Conservation (phyloP, 1,140 invertebrate genomes). For the Sminthurinus signatus region DNA sequence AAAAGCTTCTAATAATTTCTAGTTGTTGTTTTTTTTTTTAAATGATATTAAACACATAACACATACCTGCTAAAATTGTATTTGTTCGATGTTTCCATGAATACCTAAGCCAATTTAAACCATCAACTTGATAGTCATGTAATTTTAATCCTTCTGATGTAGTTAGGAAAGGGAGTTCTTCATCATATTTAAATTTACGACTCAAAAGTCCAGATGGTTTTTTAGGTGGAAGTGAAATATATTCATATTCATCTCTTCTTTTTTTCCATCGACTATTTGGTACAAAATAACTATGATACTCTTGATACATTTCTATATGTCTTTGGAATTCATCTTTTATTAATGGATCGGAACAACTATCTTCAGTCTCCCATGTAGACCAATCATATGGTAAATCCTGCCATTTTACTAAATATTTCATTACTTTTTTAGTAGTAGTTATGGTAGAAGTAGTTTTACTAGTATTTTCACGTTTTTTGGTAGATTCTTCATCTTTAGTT, state of each 20-base stretch:
- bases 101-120: constrained; percentile 83
- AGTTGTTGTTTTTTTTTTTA: too few relatives aligned
- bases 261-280: constrained; percentile 45
- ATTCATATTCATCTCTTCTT: constrained; percentile 59
- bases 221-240: constrained; percentile 80
- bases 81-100: constrained; percentile 95
- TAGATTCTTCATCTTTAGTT: constrained; percentile 38
- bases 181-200: constrained; percentile 87
- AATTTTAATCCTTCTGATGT: constrained; percentile 82
- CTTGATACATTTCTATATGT: constrained; percentile 85
- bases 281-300: constrained; percentile 40
- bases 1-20: too few relatives aligned
- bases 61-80: constrained; percentile 80
- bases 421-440: too few relatives aligned
- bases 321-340: constrained; percentile 78
- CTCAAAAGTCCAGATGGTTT: constrained; percentile 83
- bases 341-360: constrained; percentile 51
- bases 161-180: constrained; percentile 72
- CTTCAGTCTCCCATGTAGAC: constrained; percentile 93
- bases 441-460: too few relatives aligned
- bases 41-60: not conserved
- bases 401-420: constrained; percentile 99
- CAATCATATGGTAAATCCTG: constrained; percentile 94
- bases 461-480: too few relatives aligned
- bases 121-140: constrained; percentile 97